Base-by-base conservation (phyloP, 2,113 vertebrate species). In the Chitala chitala region DNA sequence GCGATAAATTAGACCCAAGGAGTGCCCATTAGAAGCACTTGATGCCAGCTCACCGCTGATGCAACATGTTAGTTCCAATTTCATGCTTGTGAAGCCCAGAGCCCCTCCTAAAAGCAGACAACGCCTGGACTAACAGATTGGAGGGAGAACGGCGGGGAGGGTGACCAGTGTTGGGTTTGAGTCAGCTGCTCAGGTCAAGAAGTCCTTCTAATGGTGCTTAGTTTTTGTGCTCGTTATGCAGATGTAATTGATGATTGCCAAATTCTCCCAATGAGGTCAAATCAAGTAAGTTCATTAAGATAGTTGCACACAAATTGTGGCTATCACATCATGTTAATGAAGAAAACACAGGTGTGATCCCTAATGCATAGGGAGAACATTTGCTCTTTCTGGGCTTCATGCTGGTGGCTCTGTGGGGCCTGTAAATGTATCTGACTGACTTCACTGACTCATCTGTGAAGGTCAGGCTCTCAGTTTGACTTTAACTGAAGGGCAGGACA, bases 371-470 rank as follows among this genome's bases (percentile, higher is more conserved):
- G 38, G 59, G 59, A 17, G 33, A 63, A 63, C 59, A 63, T 63
- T 36, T 63, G 33, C 31, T 3, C 31, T 36, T 26, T 48, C 13
- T 48, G 64, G 64, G 64, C 64, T 65, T 65, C 42, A 65, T 38
- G 46, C 64, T 68, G 22, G 22, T 48, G n/a, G 38, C 40, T 44
- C 15, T 46, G 15, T 26, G 26, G 26, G 29, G 38, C 40, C 53
- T 5, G 13, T 17, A n/a, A 22, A 17, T 17, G 15, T 5, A 22
- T 46, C 46, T 46, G 26, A 44, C 40, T 46, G 42, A 12, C 64
- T 68, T 68, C 64, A 68, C 4, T 73, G 56, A 73, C 58, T 61
- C 36, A 46, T 51, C 58, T 36, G n/a, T 64, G 42, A 46, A 15
- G 44, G 58, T 51, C 58, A 50, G 56, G 55, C n/a, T 20, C 20